Conservation (phyloP, 2,888 invertebrate genomes). For the Pachydiplax longipennis region DNA sequence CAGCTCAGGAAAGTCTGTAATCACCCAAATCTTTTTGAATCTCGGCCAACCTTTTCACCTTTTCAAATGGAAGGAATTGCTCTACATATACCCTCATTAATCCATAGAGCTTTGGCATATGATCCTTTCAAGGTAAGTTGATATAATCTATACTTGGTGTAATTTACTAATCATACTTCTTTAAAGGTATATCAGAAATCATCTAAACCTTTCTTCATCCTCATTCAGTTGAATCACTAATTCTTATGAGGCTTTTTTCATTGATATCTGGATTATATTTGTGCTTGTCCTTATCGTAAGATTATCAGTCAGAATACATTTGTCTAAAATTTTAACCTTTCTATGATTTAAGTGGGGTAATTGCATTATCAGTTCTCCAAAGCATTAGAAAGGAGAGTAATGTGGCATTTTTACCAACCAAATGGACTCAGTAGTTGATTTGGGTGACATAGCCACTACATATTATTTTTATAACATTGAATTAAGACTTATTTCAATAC, state of each 20-base stretch:
- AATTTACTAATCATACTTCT: too few relatives aligned
- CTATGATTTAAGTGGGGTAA: background rate
- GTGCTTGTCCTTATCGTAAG: too few relatives aligned
- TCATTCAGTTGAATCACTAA: too few relatives aligned
- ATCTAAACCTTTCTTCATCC: too few relatives aligned
- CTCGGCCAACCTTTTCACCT: conserved; percentile 92
- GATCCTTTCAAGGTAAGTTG: conserved; percentile 74
- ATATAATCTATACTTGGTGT: too few relatives aligned
- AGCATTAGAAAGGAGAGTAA: conserved; percentile 12
- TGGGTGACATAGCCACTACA: conserved; percentile 42
- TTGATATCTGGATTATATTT: too few relatives aligned
- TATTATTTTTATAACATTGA: too few relatives aligned
- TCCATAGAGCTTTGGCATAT: conserved; percentile 73
- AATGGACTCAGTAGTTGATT: background rate
- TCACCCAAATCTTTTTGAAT: conserved; percentile 97
- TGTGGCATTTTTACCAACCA: conserved; percentile 32
- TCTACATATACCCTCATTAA: conserved; percentile 74
- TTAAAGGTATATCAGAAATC: too few relatives aligned
- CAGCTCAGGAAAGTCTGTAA: conserved; percentile 97
- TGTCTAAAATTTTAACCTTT: background rate
- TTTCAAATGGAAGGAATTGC: conserved; percentile 85
- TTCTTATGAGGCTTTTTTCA: too few relatives aligned
- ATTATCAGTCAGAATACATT: too few relatives aligned
- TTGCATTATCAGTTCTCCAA: background rate
- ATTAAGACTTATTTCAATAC: too few relatives aligned